Base-by-base conservation (phyloP, 1,140 invertebrate genomes). In the Achroia grisella region DNA sequence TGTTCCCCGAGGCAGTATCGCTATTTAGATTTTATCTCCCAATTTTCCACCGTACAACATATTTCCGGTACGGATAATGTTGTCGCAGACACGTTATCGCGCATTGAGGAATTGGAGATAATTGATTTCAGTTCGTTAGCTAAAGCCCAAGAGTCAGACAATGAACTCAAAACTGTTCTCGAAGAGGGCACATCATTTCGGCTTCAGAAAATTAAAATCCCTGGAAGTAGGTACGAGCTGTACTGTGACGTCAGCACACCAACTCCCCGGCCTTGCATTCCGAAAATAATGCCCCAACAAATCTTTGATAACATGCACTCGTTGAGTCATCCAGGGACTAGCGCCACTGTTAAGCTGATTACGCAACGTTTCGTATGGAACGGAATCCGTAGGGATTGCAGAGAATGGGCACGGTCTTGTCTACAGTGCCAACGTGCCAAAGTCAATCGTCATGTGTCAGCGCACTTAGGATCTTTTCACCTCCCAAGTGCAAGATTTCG, bases 371-470 rank as follows among this genome's bases (percentile, higher is more conserved):
- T 40, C 30, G 10, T 40, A 11, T 40, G 39, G 39, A 23, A 23
- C 4, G 14, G 10, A 1, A 13, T 40, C 8, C 10, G 41, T 9
- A 34, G 12, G 15, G 31, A 44, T 6, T 44, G 40, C 28, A 29
- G 41, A n/a, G 32, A 44, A 9, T 44, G 41, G 41, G 13, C 30
- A 10, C 12, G 30, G 4, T 4, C 41, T 0, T 44, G 41, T 28
- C 11, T 34, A 3, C 3, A 9, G 2, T 32, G 31, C 10, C 31
- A 32, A 10, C 31, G 31, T n/a, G 3, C 31, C 4, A n/a, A 32
- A 10, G 31, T 32, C 4, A 32, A 4, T n/a, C 10, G 31, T 4
- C 31, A 32, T n/a, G 31, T 32, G 2, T 4, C 31, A 5, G 10
- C 31, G 11, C 31, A 9, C 11, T 4, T 32, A 3, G 10, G 31